Conservation (phyloP, 2,888 invertebrate species). For the Hoplodrina blanda region DNA sequence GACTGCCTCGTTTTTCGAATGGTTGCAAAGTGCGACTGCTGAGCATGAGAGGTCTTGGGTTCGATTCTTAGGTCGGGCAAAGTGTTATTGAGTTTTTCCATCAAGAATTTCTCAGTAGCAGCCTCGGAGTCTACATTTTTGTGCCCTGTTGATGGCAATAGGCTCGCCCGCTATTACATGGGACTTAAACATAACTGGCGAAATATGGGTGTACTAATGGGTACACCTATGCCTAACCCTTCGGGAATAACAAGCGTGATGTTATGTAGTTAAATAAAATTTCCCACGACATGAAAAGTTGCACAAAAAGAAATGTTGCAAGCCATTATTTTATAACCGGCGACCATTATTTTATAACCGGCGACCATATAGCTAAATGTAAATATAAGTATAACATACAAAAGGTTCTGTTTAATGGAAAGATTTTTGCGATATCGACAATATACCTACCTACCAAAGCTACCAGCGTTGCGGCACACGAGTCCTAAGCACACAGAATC, state of each 20-base stretch:
- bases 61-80: too few relatives aligned
- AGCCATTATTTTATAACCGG: slow-evolving; percentile 15
- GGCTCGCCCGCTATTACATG: too few relatives aligned
- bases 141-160: too few relatives aligned
- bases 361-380: slow-evolving; percentile 16
- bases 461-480: not conserved
- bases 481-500: slow-evolving; percentile 45
- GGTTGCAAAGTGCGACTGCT: too few relatives aligned
- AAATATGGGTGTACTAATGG: too few relatives aligned
- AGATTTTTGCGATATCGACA: slow-evolving; percentile 45
- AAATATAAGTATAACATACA: slow-evolving; percentile 24
- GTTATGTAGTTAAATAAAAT: slow-evolving; percentile 7
- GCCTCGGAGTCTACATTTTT: too few relatives aligned
- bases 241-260: too few relatives aligned
- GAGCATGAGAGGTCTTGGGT: too few relatives aligned
- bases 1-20: not conserved
- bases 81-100: too few relatives aligned
- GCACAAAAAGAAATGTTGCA: slow-evolving; percentile 18
- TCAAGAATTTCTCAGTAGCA: too few relatives aligned
- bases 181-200: too few relatives aligned
- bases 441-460: not conserved
- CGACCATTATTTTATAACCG: slow-evolving; percentile 11
- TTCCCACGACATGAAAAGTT: not conserved
- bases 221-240: too few relatives aligned
- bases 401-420: slow-evolving; percentile 27